Evolutionary conservation across 2,888 invertebrate genomes (phyloP), one percentile per base, ranked within the genome.

Genomic region (Mellilla xanthometata): DNA sequence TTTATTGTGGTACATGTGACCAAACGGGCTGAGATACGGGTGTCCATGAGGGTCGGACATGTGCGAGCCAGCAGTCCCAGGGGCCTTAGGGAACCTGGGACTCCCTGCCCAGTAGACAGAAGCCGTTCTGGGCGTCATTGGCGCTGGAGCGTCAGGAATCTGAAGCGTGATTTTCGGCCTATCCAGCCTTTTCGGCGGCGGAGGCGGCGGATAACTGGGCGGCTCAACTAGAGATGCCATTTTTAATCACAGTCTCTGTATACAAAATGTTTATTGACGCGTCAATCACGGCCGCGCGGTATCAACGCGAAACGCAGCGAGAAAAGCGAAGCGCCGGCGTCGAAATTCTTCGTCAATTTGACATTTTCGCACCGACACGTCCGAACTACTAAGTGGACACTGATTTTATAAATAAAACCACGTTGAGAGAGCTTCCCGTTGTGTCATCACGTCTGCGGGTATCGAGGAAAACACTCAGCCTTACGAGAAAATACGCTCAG

Each of bases 1-100:
- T 54, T 93, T 95, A 53, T 91, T 92, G 0, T 92, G 89, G 56
- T 94, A 93, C 76, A 92, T 85, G 30, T 86, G 74, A 52, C 72
- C 62, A 52, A 85, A 89, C 2, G 81, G 90, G 52, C 76, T 83
- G 60, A 73, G 80, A 38, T 85, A 83, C 0, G 80, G 87, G 39
- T 78, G 79, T 3, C 59, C 68, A 15, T 75, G 74, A 0, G 78
- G 84, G 36, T 82, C 84, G 0, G 86, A 81, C 0, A 79, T 65
- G 43, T 78, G 83, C 0, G 88, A 82, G 0, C 52, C 78, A 0
- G 90, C 70, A 0, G 88, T 85, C 1, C 68, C 72, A 0, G 79
- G 74, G 0, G 71, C 60, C 44, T 76, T 76, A 0, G 72, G 78
- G 29, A 76, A 76, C 2, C 71, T 56, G 68, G 67, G 1, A 65